These are phyloP conservation scores for Barnardius zonarius DNA, from an alignment of 2,113 vertebrate genomes.

Conservation along the genomic window DNA sequence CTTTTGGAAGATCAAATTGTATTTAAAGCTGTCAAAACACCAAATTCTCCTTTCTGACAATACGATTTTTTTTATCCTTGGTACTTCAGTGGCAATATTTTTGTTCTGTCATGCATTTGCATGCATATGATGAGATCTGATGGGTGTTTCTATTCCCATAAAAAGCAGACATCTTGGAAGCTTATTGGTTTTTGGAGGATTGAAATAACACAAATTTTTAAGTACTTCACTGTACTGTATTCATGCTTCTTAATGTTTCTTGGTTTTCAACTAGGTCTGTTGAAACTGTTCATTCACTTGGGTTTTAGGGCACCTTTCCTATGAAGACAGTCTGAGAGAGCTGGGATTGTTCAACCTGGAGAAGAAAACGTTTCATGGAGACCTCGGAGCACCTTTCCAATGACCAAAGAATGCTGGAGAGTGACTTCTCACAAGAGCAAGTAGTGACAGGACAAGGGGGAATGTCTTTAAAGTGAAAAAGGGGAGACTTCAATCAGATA, in stretches of 20 bases:
- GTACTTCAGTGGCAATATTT: background rate
- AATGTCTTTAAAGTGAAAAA: background rate
- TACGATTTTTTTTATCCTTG: background rate
- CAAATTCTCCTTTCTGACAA: background rate
- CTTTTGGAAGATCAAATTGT: background rate
- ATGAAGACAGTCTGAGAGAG: background rate
- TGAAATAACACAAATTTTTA: background rate
- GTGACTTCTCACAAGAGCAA: background rate
- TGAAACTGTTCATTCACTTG: background rate
- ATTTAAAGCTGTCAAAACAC: background rate
- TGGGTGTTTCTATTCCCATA: background rate
- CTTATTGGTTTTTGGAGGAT: background rate
- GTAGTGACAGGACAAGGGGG: background rate
- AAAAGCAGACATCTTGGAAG: background rate
- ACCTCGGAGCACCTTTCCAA: background rate
- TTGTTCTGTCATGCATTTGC: background rate
- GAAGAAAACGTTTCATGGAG: background rate
- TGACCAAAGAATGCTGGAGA: background rate
- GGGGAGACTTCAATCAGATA: background rate
- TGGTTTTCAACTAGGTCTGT: background rate
- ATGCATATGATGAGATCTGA: background rate
- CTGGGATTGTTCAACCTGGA: background rate
- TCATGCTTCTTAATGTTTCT: background rate
- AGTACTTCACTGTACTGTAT: background rate
- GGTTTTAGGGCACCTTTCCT: background rate